Conservation (phyloP, 2,888 invertebrate genomes). For the Drosophila pseudotakahashii region DNA sequence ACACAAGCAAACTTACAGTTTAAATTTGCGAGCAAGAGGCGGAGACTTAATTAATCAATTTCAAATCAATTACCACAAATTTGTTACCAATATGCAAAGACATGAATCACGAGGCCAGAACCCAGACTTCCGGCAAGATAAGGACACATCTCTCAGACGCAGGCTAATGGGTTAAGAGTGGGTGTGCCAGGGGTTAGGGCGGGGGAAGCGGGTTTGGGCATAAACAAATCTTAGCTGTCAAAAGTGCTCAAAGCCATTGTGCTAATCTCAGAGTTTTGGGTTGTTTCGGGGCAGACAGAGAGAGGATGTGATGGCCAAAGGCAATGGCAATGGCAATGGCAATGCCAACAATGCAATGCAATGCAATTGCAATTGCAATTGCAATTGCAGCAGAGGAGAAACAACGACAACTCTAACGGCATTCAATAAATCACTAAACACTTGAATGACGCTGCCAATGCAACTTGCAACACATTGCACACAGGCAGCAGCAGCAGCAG, state of each 20-base stretch:
- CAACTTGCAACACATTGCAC: conserved; percentile 78
- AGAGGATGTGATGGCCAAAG: conserved; percentile 2
- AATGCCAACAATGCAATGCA: conserved; percentile 1
- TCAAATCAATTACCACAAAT: conserved; percentile 81
- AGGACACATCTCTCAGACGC: conserved; percentile 17
- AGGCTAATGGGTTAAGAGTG: conserved; percentile 13
- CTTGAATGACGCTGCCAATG: conserved; percentile 78
- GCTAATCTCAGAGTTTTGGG: conserved; percentile 69
- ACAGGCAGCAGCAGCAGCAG: conserved; percentile 20
- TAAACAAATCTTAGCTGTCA: conserved; percentile 81
- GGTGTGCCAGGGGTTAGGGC: too few relatives aligned
- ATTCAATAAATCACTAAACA: conserved; percentile 83
- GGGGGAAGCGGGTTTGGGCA: conserved; percentile 42
- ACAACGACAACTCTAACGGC: conserved; percentile 68
- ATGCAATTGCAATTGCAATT: conserved; percentile 1
- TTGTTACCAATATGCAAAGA: conserved; percentile 81
- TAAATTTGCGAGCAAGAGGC: not conserved
- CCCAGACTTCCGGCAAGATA: conserved; percentile 14
- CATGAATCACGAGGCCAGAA: conserved; percentile 65
- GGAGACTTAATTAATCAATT: conserved; percentile 79
- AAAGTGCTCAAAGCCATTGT: conserved; percentile 82
- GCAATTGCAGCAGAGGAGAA: conserved; percentile 27
- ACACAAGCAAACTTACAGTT: not conserved
- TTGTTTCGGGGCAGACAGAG: conserved; percentile 8
- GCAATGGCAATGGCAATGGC: conserved; percentile 4